Evolutionary conservation across 2,888 invertebrate species (phyloP), one percentile per base, ranked within the genome.

Genomic region (Lithophane ornitopus): DNA sequence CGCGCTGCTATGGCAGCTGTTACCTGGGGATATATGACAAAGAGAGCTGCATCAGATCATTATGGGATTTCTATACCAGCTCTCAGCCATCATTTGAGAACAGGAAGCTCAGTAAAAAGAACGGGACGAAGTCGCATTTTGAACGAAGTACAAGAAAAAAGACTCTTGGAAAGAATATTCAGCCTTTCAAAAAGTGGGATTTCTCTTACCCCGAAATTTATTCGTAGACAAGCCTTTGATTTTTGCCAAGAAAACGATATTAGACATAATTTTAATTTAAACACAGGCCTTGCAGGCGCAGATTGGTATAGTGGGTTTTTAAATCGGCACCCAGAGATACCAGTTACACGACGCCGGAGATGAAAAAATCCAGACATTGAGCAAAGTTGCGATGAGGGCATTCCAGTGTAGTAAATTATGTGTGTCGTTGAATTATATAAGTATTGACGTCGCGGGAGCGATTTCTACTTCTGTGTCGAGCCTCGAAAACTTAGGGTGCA

Each of bases 1-100:
- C 75, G 75, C 14, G 52, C 75, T 3, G 75, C 75, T 2, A 76
- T 76, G 76, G 26, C 34, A 54, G 76, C 68, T 3, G 76, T 76
- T 4, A 34, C 34, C 26, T 3, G 3, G 12, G 59, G 75, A 59
- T 12, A 44, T 14, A 76, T 76, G 75, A 14, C 75, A 9, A 75
- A 75, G 14, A 76, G 14, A 68, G 44, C 52, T 61, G 76, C 76
- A 44, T 67, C 76, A 52, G 34, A 61, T 54, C 52, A 44, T 39
- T 58, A 77, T 12, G 66, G 66, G 28, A 77, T 67, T 28, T 65
- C 78, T n/a, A 39, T 75, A 44, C 75, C 76, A 14, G 44, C 76
- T 19, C 76, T 75, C 16, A 68, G 16, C 22, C 68, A 61, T 61
- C 77, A 78, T 61, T 49, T 63, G 28, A 76, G 16, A 62, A 62